These are phyloP conservation scores for Verasper variegatus DNA, from an alignment of 2,113 vertebrate species.

Conservation along the genomic window DNA sequence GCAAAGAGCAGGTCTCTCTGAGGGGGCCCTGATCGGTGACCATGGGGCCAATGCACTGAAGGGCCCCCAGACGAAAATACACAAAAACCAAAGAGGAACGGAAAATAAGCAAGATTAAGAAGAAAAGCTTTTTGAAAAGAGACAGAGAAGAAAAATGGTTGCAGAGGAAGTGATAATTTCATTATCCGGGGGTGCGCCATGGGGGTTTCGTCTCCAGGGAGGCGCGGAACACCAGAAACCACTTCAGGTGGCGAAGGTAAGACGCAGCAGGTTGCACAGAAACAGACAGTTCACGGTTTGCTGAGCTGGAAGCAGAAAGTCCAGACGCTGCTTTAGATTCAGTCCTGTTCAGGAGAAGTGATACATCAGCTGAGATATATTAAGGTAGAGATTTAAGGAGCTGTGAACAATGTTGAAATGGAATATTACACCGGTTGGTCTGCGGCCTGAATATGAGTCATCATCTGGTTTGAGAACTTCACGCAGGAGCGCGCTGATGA, in stretches of 20 bases:
- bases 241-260: slow-evolving; percentile 98
- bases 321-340: slow-evolving; percentile 5
- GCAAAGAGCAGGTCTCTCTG: slow-evolving; percentile 58
- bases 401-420: slow-evolving; percentile 48
- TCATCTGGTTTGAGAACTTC: slow-evolving; percentile 46
- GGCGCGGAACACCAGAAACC: slow-evolving; percentile 93
- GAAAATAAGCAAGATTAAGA: slow-evolving; percentile 41
- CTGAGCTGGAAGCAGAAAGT: slow-evolving; percentile 6
- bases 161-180: slow-evolving; percentile 92
- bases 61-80: slow-evolving; percentile 49
- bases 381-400: slow-evolving; percentile 26
- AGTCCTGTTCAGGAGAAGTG: background rate
- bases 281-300: slow-evolving; percentile 14
- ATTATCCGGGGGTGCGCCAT: slow-evolving; percentile 94
- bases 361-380: slow-evolving; percentile 42
- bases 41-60: slow-evolving; percentile 77
- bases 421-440: slow-evolving; percentile 47
- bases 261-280: slow-evolving; percentile 30
- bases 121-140: slow-evolving; percentile 26
- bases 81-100: slow-evolving; percentile 19
- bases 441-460: slow-evolving; percentile 59
- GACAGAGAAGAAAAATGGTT: slow-evolving; percentile 80
- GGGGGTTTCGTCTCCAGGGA: slow-evolving; percentile 98
- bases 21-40: slow-evolving; percentile 68
- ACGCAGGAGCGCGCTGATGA: slow-evolving; percentile 52